A percentile compares a stretch with the other conserved stretches of the same genome.
Evolutionary conservation across 2,888 invertebrate species (phyloP).

Genomic region (Pterobdella sp.): DNA sequence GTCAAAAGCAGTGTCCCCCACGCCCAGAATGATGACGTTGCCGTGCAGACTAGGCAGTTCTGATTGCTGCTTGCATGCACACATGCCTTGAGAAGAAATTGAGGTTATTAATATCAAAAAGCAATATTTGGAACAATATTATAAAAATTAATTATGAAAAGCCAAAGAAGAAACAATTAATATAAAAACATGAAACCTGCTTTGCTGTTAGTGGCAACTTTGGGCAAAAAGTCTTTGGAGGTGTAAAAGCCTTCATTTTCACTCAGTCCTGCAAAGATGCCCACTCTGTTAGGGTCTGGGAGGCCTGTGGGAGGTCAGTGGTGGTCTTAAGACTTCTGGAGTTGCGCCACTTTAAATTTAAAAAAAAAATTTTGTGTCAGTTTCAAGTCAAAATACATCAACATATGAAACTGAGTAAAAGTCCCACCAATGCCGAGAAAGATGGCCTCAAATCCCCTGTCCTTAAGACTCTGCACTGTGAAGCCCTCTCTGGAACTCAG

Average conservation of each 20-base stretch:
- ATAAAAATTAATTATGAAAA: neutral
- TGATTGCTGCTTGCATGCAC: conserved; percentile 60
- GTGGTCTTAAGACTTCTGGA: neutral
- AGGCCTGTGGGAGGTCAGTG: conserved; percentile 58
- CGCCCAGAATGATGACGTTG: conserved; percentile 82
- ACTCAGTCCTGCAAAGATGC: conserved; percentile 62
- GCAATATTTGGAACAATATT: neutral
- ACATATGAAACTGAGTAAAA: neutral
- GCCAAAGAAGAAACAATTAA: neutral
- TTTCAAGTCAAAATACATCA: neutral
- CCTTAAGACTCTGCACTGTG: conserved; percentile 60
- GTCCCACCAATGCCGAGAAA: conserved; percentile 61
- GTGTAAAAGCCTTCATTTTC: conserved; percentile 81
- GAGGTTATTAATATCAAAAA: neutral
- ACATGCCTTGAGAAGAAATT: conserved; percentile 59
- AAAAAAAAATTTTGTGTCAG: too few relatives aligned
- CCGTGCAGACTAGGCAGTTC: conserved; percentile 69
- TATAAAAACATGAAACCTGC: conserved; percentile 56
- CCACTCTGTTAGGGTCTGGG: conserved; percentile 75
- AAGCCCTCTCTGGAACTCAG: conserved; percentile 56
- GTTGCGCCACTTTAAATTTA: neutral
- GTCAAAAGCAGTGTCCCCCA: conserved; percentile 97
- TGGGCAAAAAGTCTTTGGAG: conserved; percentile 84
- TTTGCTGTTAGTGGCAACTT: conserved; percentile 80
- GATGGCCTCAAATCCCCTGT: conserved; percentile 66